phyloP scores from a whole-genome alignment of 2,113 vertebrate genomes.

The Crotalus viridis region DNA sequence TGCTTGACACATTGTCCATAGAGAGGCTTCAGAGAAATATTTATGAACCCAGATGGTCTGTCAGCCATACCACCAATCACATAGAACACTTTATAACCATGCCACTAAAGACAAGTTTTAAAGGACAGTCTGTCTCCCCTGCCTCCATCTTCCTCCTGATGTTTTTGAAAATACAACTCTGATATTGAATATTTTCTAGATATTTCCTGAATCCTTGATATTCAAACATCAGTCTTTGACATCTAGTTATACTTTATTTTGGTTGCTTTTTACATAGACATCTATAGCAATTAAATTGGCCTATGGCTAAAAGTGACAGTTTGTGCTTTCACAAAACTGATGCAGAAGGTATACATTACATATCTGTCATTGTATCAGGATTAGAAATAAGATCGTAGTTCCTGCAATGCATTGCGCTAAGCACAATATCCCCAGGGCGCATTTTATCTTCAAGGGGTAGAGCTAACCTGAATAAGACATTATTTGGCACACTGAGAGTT shows the following conservation, averaged over 20 bases:
- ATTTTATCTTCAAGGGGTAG: neutral
- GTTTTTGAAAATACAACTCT: neutral
- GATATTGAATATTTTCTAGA: neutral
- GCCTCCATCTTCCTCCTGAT: neutral
- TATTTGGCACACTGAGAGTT: neutral
- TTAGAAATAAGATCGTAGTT: neutral
- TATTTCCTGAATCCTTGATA: neutral
- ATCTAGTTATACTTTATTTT: neutral
- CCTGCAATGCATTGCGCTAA: neutral
- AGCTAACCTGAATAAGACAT: neutral
- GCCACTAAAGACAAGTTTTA: neutral
- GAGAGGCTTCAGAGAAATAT: slow-evolving; percentile 1
- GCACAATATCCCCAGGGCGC: neutral
- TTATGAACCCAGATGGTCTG: neutral
- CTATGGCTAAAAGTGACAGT: neutral
- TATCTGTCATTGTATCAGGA: neutral
- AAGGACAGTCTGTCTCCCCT: neutral
- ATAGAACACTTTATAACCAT: neutral
- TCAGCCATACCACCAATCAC: neutral
- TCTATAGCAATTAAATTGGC: neutral
- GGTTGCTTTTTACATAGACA: neutral
- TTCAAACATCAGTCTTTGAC: neutral
- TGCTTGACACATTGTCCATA: neutral
- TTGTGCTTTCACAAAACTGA: neutral
- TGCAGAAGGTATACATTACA: neutral